Conservation (phyloP, 2,888 invertebrate species). For the Volucella inflata region DNA sequence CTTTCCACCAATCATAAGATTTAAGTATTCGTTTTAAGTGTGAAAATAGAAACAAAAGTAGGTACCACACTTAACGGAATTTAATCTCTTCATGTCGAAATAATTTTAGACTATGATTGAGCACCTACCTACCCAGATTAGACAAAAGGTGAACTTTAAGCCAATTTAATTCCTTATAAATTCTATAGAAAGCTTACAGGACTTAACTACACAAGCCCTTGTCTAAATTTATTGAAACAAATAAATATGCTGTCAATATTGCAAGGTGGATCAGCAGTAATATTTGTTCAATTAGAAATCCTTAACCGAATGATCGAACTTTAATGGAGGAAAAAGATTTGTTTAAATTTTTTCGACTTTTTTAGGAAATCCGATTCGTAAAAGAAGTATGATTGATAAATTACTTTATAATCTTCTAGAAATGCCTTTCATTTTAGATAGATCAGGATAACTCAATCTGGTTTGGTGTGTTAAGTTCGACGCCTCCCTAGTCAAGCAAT, state of each 20-base stretch:
- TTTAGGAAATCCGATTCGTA: no score
- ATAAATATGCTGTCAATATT: conserved; percentile 31
- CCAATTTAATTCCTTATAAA: conserved; percentile 39
- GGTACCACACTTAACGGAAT: background rate
- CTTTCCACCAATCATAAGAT: no score
- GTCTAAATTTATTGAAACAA: conserved; percentile 43
- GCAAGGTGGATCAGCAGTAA: conserved; percentile 4
- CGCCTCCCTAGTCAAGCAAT: no score
- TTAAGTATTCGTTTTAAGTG: no score
- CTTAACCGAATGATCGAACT: conserved; percentile 8
- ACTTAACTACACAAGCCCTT: background rate
- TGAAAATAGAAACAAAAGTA: no score
- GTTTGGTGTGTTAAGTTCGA: no score
- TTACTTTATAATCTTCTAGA: no score
- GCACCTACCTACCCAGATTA: conserved; percentile 46
- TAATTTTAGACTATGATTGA: background rate
- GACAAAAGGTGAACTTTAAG: conserved; percentile 25
- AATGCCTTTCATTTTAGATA: no score
- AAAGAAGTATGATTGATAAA: no score
- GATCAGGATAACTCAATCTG: no score
- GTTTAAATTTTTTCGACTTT: no score
- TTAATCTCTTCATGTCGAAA: conserved; percentile 7
- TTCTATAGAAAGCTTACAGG: conserved; percentile 38
- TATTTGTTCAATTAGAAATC: conserved; percentile 16
- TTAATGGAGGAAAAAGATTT: no score